Evolutionary conservation across 2,113 vertebrate genomes (phyloP).

Genomic region (Hucho hucho): DNA sequence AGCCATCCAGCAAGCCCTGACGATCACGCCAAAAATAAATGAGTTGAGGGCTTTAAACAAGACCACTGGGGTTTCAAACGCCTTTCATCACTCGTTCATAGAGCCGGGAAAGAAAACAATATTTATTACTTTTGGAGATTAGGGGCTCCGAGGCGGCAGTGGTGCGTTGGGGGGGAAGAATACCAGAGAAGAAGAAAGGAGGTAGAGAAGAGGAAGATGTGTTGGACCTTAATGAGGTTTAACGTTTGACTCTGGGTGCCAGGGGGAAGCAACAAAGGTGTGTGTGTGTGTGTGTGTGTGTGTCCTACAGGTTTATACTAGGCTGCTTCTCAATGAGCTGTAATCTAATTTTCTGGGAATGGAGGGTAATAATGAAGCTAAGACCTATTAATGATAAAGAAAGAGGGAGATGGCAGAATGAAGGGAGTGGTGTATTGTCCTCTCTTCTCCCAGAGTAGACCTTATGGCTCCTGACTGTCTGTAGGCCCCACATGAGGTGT

Average conservation of each 20-base stretch:
- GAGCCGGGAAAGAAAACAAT: conserved; percentile 49
- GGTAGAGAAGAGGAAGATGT: conserved; percentile 15
- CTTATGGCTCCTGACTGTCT: neutral
- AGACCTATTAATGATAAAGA: conserved; percentile 28
- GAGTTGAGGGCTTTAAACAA: conserved; percentile 54
- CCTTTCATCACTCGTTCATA: conserved; percentile 51
- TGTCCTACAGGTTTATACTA: conserved; percentile 13
- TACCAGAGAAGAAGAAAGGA: conserved; percentile 10
- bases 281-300: too few species aligned
- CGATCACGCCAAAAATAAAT: conserved; percentile 38
- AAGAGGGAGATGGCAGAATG: too few species aligned
- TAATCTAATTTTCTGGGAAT: conserved; percentile 31
- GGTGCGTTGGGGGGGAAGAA: conserved; percentile 16
- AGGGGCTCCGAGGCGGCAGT: conserved; percentile 51
- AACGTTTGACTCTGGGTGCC: conserved; percentile 16
- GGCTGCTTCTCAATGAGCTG: conserved; percentile 21
- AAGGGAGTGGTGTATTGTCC: neutral
- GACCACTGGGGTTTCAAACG: conserved; percentile 41
- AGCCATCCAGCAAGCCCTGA: neutral
- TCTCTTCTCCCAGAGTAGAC: neutral
- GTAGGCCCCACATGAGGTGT: neutral
- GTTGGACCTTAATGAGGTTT: conserved; percentile 32
- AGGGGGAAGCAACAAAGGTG: neutral
- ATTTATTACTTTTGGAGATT: conserved; percentile 72
- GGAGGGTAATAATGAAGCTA: conserved; percentile 31